These are phyloP conservation scores for Charaxes varanes DNA, from an alignment of 1,140 invertebrate genomes.

Conservation along the genomic window DNA sequence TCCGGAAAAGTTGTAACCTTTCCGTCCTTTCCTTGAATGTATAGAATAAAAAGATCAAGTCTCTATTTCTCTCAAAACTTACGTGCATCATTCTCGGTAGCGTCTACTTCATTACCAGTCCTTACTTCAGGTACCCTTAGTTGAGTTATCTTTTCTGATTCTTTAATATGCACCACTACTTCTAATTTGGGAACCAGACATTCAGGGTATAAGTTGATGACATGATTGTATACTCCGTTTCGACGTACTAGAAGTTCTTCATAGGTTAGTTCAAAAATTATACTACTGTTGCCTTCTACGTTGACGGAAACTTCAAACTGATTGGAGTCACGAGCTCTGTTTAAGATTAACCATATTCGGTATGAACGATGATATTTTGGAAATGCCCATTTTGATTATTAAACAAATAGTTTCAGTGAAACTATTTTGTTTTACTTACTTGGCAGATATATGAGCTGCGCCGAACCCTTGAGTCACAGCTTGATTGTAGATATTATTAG, in stretches of 20 bases:
- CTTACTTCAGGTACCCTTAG: slow-evolving; percentile 76
- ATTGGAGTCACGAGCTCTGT: slow-evolving; percentile 79
- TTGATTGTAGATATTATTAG: slow-evolving; percentile 77
- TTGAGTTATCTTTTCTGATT: slow-evolving; percentile 73
- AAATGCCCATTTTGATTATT: no score
- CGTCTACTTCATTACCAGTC: slow-evolving; percentile 75
- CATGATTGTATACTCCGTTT: slow-evolving; percentile 76
- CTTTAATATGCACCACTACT: slow-evolving; percentile 76
- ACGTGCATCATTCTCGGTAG: slow-evolving; percentile 65
- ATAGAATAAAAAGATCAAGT: no score
- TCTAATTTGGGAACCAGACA: slow-evolving; percentile 74
- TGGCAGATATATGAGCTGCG: slow-evolving; percentile 76
- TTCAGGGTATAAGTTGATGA: slow-evolving; percentile 77
- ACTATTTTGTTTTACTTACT: slow-evolving; percentile 41
- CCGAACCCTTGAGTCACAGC: slow-evolving; percentile 76
- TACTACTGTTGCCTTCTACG: slow-evolving; percentile 75
- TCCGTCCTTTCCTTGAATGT: no score
- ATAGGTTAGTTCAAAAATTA: slow-evolving; percentile 78
- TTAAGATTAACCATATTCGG: not conserved
- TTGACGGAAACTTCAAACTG: slow-evolving; percentile 78
- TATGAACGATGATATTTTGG: not conserved
- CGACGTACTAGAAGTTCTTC: slow-evolving; percentile 77
- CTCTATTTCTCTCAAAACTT: no score
- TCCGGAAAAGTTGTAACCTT: no score
- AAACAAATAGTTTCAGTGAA: not conserved